A percentile compares a stretch with the other conserved stretches of the same genome.
Conservation (phyloP, 2,113 vertebrate species). For the Coregonus clupeaformis region DNA sequence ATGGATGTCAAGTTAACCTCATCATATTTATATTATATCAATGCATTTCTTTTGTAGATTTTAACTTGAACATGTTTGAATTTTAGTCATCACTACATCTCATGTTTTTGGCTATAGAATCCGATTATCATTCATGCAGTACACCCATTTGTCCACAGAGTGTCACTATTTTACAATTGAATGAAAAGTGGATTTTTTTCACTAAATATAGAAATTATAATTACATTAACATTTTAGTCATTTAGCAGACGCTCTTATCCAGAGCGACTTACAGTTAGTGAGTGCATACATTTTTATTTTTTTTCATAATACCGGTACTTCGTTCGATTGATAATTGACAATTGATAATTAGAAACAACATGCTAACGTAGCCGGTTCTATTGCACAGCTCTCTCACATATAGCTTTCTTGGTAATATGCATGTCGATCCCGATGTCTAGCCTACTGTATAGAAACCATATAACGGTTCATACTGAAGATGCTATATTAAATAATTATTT, state of each 20-base stretch:
- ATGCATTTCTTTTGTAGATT: background rate
- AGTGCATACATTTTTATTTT: too few species aligned
- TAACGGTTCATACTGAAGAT: too few species aligned
- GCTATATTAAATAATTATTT: slow-evolving; percentile 6
- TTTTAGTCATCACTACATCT: background rate
- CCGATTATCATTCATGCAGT: slow-evolving; percentile 22
- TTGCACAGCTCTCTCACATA: too few species aligned
- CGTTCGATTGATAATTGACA: too few species aligned
- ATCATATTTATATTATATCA: background rate
- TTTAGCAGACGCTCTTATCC: too few species aligned
- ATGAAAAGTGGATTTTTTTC: slow-evolving; percentile 21
- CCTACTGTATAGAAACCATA: too few species aligned
- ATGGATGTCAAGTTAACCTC: slow-evolving; percentile 10
- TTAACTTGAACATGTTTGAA: background rate
- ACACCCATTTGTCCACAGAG: slow-evolving; percentile 24
- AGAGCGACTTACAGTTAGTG: too few species aligned
- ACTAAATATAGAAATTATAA: background rate
- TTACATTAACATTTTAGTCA: too few species aligned
- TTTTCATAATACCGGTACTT: background rate
- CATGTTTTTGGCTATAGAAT: slow-evolving; percentile 10
- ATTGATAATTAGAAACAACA: too few species aligned
- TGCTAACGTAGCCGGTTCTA: too few species aligned
- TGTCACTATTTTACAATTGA: slow-evolving; percentile 26
- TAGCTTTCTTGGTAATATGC: too few species aligned
- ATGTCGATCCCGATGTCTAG: too few species aligned